phyloP scores from a whole-genome alignment of 1,140 invertebrate genomes.

The Pantala flavescens region DNA sequence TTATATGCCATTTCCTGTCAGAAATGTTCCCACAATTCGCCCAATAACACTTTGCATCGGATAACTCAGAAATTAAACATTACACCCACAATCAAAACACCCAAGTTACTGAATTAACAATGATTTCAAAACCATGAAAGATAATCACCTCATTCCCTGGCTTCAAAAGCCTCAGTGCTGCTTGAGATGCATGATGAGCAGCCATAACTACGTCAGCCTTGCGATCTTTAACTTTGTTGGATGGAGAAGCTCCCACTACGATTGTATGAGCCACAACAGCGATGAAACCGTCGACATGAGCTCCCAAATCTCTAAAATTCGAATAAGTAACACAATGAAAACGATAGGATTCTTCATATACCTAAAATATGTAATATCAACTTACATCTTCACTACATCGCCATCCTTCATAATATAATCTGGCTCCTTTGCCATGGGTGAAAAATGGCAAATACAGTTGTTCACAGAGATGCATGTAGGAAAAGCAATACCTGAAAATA shows the following conservation, averaged over 20 bases:
- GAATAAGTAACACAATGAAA: constrained; percentile 18
- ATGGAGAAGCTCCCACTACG: constrained; percentile 67
- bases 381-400: constrained; percentile 97
- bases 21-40: too few relatives aligned
- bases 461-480: constrained; percentile 98
- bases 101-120: background rate
- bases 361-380: constrained; percentile 22
- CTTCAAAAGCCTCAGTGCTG: constrained; percentile 82
- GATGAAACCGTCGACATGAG: constrained; percentile 98
- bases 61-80: too few relatives aligned
- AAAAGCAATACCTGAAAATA: constrained; percentile 73
- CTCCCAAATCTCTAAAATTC: constrained; percentile 81
- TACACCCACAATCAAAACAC: too few relatives aligned
- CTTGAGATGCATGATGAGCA: constrained; percentile 89
- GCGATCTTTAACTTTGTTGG: constrained; percentile 64
- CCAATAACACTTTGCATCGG: too few relatives aligned
- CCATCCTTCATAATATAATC: constrained; percentile 82
- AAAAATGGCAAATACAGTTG: constrained; percentile 98
- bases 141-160: constrained; percentile 72
- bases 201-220: constrained; percentile 93
- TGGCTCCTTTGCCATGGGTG: constrained; percentile 84
- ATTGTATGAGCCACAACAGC: constrained; percentile 95
- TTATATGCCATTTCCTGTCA: too few relatives aligned
- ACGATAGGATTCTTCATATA: background rate
- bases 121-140: background rate